Evolutionary conservation across 1,140 invertebrate species (phyloP).

Genomic region (Lordiphosa stackelbergi): DNA sequence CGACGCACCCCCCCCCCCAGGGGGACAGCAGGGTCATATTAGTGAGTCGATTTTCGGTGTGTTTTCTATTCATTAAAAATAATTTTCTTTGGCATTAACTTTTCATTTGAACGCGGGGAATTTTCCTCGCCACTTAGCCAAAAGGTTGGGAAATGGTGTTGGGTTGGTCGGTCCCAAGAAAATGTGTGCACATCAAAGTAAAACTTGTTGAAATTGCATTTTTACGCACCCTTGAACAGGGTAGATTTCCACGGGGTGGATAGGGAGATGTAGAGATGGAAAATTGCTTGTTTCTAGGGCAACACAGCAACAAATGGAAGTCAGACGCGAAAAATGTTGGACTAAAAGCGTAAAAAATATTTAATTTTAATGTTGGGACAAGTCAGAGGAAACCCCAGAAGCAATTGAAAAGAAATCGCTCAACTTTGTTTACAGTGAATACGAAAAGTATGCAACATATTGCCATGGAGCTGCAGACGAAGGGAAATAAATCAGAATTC

Average conservation of each 20-base stretch:
- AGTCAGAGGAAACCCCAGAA: neutral
- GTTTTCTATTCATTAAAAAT: constrained; percentile 75
- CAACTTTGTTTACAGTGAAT: constrained; percentile 40
- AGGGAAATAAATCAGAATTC: constrained; percentile 2
- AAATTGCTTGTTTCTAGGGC: constrained; percentile 56
- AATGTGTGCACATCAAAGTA: constrained; percentile 73
- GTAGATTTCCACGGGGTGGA: constrained; percentile 24
- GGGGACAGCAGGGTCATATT: constrained; percentile 18
- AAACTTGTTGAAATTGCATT: constrained; percentile 75
- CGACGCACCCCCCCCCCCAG: constrained; percentile 23
- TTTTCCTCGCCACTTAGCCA: constrained; percentile 19
- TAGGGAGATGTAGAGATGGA: constrained; percentile 10
- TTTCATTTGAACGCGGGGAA: constrained; percentile 58
- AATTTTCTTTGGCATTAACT: constrained; percentile 73
- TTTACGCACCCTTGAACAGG: constrained; percentile 69
- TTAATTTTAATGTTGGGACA: constrained; percentile 58
- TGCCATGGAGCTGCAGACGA: constrained; percentile 9
- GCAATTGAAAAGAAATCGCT: constrained; percentile 14
- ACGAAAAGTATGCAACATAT: constrained; percentile 20
- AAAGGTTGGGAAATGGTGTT: constrained; percentile 4
- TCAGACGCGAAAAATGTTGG: constrained; percentile 36
- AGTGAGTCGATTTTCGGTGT: constrained; percentile 60
- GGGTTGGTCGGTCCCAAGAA: constrained; percentile 32
- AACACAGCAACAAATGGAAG: constrained; percentile 44
- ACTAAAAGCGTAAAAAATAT: constrained; percentile 53